phyloP scores from a whole-genome alignment of 2,888 invertebrate species.

The Agriotes lineatus region DNA sequence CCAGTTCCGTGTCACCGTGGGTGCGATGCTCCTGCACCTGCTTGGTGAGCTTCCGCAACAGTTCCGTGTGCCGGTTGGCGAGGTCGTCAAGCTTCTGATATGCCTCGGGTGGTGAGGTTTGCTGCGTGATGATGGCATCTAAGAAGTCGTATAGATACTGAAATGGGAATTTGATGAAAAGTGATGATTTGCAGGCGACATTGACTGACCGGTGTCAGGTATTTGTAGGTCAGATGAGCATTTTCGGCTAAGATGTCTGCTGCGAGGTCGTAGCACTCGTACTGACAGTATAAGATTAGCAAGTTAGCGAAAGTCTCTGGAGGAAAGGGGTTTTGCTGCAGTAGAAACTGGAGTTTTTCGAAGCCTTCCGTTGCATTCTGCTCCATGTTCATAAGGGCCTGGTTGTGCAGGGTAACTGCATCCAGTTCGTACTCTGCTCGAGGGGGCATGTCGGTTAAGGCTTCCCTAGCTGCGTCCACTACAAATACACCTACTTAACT shows the following conservation, averaged over 20 bases:
- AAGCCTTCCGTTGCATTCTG: constrained; percentile 92
- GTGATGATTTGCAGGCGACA: no score
- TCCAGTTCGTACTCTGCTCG: constrained; percentile 97
- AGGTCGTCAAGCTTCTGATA: constrained; percentile 96
- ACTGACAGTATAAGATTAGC: constrained; percentile 93
- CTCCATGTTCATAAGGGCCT: constrained; percentile 90
- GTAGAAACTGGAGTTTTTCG: constrained; percentile 91
- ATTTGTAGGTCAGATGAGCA: constrained; percentile 95
- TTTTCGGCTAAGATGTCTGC: constrained; percentile 98
- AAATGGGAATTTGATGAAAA: no score
- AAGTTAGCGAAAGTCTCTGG: constrained; percentile 98
- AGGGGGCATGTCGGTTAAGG: constrained; percentile 90
- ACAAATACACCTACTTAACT: no score
- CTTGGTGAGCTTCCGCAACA: constrained; percentile 90
- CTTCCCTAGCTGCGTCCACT: constrained; percentile 88
- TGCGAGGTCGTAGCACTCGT: constrained; percentile 97
- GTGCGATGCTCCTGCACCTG: constrained; percentile 93
- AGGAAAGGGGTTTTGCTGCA: constrained; percentile 97
- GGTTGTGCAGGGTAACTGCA: constrained; percentile 97
- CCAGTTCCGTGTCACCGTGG: constrained; percentile 88
- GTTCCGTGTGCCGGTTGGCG: constrained; percentile 90
- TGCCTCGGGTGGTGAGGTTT: constrained; percentile 96
- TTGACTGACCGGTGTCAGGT: constrained; percentile 80
- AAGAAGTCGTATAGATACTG: constrained; percentile 94
- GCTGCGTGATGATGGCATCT: constrained; percentile 96